Evolutionary conservation across 2,113 vertebrate species (phyloP), one percentile per base, ranked within the genome.

Genomic region (Bubo scandiacus): DNA sequence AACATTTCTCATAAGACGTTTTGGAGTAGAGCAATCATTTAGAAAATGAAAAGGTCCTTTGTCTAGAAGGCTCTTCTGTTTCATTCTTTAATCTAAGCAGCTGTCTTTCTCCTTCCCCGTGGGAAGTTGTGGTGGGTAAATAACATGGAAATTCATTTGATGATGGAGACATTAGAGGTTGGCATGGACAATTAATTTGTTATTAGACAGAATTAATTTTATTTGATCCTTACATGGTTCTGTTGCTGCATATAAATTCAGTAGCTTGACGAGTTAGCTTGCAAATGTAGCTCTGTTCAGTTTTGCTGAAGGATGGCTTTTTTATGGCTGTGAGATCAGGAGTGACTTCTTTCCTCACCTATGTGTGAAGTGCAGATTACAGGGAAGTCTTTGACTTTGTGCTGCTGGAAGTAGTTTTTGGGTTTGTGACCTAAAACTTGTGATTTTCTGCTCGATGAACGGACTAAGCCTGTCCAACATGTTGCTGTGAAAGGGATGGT

Each of bases 171-270:
- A 88, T 97, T 97, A 97, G 94, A 95, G 87, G 95, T 95, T 97
- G 96, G 94, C 84, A 86, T 94, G 96, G 93, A 95, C 95, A 97
- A 97, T 97, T 97, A 96, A 97, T 97, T 97, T 96, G 95, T 97
- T 97, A 97, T 96, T 97, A 94, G 95, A 95, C 78, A 89, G 96
- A 97, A 96, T 95, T 96, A 97, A 96, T 97, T 96, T 97, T 91
- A 95, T 97, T 97, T 97, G 95, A 95, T 96, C 95, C 92, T 89
- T 94, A 55, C 95, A 86, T 91, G 95, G 49, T 89, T 95, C 70
- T 95, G 91, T 82, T 95, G 86, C 92, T 92, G 92, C 94, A 92
- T 94, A 43, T 91, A 66, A 95, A 97, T 95, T 66, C 75, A 74
- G 67, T 51, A 88, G 85, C 90, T 95, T 59, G 79, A 42, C 1